Evolutionary conservation across 2,888 invertebrate genomes (phyloP), one percentile per base, ranked within the genome.

Genomic region (Gortyna flavago): DNA sequence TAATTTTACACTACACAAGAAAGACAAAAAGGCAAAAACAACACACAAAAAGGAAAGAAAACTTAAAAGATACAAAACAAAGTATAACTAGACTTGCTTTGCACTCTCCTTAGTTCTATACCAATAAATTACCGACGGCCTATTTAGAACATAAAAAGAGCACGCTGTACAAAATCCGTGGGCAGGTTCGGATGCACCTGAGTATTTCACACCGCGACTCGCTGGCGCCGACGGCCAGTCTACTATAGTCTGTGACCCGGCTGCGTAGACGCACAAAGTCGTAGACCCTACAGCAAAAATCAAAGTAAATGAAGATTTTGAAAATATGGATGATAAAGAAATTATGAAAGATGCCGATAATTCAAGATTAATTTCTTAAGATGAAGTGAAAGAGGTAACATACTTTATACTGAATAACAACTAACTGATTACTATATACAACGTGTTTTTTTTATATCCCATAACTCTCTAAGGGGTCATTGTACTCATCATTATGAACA

Each of bases 161-260:
- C 96, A 93, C 78, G 88, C 95, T 93, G 94, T 96, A 93, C 87
- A 91, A 88, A 91, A 91, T 91, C 92, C 93, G 95, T 94, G 96
- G 96, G 96, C 97, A 96, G 96, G 96, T 96, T 95, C 94, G 96
- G 97, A 97, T 97, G 97, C 97, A 97, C 97, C 97, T 97, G 97
- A 97, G 97, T 97, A 97, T 97, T 97, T 97, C 96, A 97, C 97
- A 93, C 94, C 94, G 97, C 97, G 97, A 97, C 97, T 96, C 93
- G 93, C 94, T 96, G 97, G 97, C 97, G 97, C 97, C 97, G 97
- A 93, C 93, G 90, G 92, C 92, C 91, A 90, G 93, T 92, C 93
- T 93, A 90, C 93, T 91, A 89, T 90, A 91, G 91, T 91, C 92
- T 91, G 90, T 91, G 92, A 92, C 91, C 91, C 89, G 89, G 75